Evolutionary conservation across 2,888 invertebrate species (phyloP).

Genomic region (Pseudococcus viburni): DNA sequence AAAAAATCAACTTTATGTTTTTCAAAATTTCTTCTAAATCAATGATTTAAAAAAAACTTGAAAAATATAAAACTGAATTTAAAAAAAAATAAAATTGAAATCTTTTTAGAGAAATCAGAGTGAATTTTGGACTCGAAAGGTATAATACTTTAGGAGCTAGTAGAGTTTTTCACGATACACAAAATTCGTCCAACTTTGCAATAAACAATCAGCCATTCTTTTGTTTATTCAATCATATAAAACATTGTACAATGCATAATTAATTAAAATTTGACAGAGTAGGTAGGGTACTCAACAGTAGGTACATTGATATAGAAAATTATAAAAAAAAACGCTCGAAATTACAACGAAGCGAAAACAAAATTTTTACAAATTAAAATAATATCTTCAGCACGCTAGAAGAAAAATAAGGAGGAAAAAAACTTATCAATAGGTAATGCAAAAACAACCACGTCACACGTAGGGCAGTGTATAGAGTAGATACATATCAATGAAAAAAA

Average conservation of each 20-base stretch:
- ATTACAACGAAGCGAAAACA: not conserved
- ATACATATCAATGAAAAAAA: not conserved
- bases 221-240: constrained; percentile 1
- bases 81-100: too few species aligned
- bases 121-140: too few species aligned
- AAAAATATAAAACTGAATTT: too few species aligned
- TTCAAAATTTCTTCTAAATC: too few species aligned
- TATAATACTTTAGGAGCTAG: too few species aligned
- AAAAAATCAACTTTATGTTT: too few species aligned
- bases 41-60: too few species aligned
- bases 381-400: not conserved
- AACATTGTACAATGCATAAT: constrained; percentile 6
- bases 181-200: not conserved
- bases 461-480: not conserved
- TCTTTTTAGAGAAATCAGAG: too few species aligned
- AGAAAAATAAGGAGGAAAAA: not conserved
- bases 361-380: not conserved
- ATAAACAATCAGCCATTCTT: not conserved
- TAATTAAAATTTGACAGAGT: not conserved
- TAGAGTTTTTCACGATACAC: not conserved
- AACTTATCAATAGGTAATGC: not conserved
- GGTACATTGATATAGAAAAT: not conserved
- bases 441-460: not conserved
- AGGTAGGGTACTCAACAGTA: not conserved
- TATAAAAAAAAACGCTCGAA: not conserved